Evolutionary conservation across 2,888 invertebrate genomes (phyloP), one percentile per base, ranked within the genome.

Genomic region (Plutella xylostella): DNA sequence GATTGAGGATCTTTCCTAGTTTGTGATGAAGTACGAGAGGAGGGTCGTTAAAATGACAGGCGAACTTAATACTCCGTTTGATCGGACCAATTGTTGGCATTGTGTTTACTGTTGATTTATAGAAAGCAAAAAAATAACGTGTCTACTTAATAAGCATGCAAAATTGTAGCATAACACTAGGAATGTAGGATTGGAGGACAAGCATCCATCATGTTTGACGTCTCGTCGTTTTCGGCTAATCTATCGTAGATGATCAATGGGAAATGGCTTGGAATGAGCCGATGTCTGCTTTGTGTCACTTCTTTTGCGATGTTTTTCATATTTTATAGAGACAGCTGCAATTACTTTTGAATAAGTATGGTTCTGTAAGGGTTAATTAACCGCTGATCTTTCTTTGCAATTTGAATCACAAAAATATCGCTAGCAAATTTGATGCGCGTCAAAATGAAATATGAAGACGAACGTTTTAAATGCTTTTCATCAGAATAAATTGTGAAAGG

Each of bases 1-100:
- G 19, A 20, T 22, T 21, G 28, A 9, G 25, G 25, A 21, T 22
- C 11, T 25, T 17, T 15, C 14, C 19, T 19, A 42, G 44, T 46
- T 58, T 60, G 51, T 61, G 68, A 65, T 61, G 59, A 60, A 62
- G 61, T 55, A 58, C 65, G 60, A 65, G 58, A 67, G 63, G 65
- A 55, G 61, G 65, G 73, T 77, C 70, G 77, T 75, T 75, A 74
- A 79, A 83, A 72, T 83, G 83, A 83, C 83, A 83, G 73, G 78
- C 78, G 67, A 74, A 79, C 74, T 82, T 82, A 80, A 82, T 83
- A 83, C 76, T 77, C 76, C 80, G 69, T 80, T 79, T 80, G 83
- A 83, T 82, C 77, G 74, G 68, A 73, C 72, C 83, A 82, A 82
- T 83, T 82, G 83, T 83, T 75, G 63, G 68, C 72, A 80, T 83